These are phyloP conservation scores for Drosophila tanythrix DNA, from an alignment of 2,888 invertebrate species.

Conservation along the genomic window DNA sequence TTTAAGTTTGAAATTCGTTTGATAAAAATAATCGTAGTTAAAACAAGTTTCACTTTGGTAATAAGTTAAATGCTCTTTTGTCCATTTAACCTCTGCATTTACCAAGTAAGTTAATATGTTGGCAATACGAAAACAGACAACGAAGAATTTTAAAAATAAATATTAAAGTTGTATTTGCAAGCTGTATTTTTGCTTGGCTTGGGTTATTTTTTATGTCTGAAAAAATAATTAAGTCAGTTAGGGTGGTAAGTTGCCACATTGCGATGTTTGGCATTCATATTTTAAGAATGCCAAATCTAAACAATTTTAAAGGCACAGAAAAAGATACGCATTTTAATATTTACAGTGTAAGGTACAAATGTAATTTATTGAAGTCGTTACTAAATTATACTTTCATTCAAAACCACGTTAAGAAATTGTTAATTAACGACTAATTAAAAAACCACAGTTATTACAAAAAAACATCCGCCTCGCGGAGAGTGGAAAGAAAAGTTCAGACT, in stretches of 20 bases:
- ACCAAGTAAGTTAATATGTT: not conserved
- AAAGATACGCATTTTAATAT: not conserved
- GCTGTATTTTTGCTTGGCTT: not conserved
- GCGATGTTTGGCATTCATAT: not conserved
- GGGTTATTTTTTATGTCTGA: no score
- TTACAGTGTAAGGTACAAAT: not conserved
- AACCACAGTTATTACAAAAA: not conserved
- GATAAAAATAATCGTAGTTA: not conserved
- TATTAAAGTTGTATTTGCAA: not conserved
- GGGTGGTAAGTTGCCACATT: not conserved
- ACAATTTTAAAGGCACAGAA: not conserved
- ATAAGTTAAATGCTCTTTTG: not conserved
- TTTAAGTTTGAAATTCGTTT: not conserved
- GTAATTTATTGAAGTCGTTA: not conserved
- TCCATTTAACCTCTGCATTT: not conserved
- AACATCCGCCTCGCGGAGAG: conserved; percentile 3
- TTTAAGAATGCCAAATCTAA: not conserved
- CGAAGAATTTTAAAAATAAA: conserved; percentile 2
- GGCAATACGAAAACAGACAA: not conserved
- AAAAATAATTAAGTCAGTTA: not conserved
- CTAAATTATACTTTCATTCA: not conserved
- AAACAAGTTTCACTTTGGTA: not conserved
- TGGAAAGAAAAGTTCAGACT: conserved; percentile 26
- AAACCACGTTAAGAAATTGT: conserved; percentile 13
- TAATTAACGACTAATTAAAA: conserved; percentile 21